These are phyloP conservation scores for Microchrysa polita DNA, from an alignment of 2,888 invertebrate species.

Conservation along the genomic window DNA sequence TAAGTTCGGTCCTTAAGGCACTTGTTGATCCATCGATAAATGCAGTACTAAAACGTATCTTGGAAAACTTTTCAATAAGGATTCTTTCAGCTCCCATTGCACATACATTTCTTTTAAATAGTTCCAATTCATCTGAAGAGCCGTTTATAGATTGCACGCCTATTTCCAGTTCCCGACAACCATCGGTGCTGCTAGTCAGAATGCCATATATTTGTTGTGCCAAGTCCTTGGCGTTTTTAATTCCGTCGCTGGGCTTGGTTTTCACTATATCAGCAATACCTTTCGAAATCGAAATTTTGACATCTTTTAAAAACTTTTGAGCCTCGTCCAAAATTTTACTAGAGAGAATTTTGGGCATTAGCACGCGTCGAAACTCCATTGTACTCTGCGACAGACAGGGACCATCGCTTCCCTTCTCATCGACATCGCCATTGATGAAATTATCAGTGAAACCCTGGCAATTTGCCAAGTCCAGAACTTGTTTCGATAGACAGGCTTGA, in stretches of 20 bases:
- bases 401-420: not conserved
- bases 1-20: not conserved
- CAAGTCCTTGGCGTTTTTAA: not conserved
- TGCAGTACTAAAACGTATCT: conserved; percentile 18
- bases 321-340: not conserved
- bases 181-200: not conserved
- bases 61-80: conserved; percentile 21
- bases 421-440: not conserved
- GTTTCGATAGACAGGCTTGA: not conserved
- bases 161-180: not conserved
- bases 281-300: not conserved
- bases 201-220: conserved; percentile 16
- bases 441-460: not conserved
- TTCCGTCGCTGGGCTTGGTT: not conserved
- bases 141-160: not conserved
- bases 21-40: conserved; percentile 4
- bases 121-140: not conserved
- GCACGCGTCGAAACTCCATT: not conserved
- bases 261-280: not conserved
- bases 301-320: not conserved
- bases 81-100: conserved; percentile 15
- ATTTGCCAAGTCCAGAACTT: conserved; percentile 2
- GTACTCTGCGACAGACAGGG: not conserved
- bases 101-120: conserved; percentile 14
- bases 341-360: conserved; percentile 5